Percentiles rank a stretch among this genome's conserved stretches.
Conservation (phyloP, 1,140 invertebrate genomes). For the Caenorhabditis tropicalis region DNA sequence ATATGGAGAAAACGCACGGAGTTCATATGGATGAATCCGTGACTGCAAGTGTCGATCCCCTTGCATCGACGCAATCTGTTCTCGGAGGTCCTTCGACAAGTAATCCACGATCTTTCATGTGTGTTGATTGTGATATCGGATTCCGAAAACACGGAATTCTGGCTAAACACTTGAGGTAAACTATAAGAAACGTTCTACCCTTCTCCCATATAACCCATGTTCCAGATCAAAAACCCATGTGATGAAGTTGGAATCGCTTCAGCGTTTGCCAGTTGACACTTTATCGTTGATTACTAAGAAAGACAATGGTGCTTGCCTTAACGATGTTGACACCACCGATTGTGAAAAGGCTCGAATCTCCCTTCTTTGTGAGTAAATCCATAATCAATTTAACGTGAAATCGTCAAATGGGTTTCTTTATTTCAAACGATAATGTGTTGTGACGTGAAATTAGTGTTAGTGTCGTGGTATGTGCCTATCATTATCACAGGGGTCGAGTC, state of each 20-base stretch:
- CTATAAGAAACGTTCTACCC: too few relatives aligned
- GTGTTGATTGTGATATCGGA: conserved; percentile 90
- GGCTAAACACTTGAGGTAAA: conserved; percentile 85
- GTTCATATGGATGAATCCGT: conserved; percentile 47
- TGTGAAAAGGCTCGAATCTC: conserved; percentile 53
- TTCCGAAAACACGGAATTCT: conserved; percentile 94
- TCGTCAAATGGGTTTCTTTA: background rate
- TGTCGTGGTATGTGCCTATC: conserved; percentile 35
- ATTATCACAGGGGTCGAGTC: background rate
- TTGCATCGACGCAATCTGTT: conserved; percentile 45
- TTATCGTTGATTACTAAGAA: conserved; percentile 89
- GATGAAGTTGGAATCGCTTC: conserved; percentile 88
- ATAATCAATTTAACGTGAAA: background rate
- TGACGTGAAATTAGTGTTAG: conserved; percentile 13
- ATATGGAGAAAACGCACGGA: conserved; percentile 57
- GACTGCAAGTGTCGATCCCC: conserved; percentile 17
- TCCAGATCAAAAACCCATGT: conserved; percentile 89
- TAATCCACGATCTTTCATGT: conserved; percentile 72
- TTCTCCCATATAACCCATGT: too few relatives aligned
- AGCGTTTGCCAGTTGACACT: conserved; percentile 91
- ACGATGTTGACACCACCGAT: conserved; percentile 59
- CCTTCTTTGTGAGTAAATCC: conserved; percentile 38
- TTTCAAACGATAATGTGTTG: conserved; percentile 36
- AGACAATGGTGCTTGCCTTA: conserved; percentile 57
- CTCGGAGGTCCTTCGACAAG: conserved; percentile 33